Evolutionary conservation across 2,797 vertebrate genomes (phyloP).

Genomic region (Pelobates cultripes): DNA sequence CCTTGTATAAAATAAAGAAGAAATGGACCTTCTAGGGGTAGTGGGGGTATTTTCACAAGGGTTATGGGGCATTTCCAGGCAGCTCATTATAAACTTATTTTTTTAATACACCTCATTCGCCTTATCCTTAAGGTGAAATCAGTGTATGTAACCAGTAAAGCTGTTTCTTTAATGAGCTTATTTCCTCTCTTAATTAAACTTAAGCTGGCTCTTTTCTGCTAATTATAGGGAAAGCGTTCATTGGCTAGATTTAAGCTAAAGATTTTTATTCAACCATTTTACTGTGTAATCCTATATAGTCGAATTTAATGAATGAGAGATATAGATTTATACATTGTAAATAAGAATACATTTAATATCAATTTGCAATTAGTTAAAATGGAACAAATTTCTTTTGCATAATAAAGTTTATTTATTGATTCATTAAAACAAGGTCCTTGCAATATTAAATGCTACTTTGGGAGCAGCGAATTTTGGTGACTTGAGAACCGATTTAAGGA

Average conservation of each 20-base stretch:
- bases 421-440: too few relatives aligned
- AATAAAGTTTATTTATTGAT: too few relatives aligned
- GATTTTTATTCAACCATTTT: neutral
- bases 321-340: neutral
- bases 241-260: neutral
- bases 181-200: conserved; percentile 38
- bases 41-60: conserved; percentile 18
- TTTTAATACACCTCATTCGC: conserved; percentile 29
- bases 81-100: conserved; percentile 48
- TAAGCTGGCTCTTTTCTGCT: conserved; percentile 7
- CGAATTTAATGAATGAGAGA: neutral
- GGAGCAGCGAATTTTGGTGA: too few relatives aligned
- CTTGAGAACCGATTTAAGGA: too few relatives aligned
- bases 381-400: too few relatives aligned
- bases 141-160: conserved; percentile 7
- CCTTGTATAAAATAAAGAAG: conserved; percentile 3
- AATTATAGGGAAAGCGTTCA: conserved; percentile 9
- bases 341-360: neutral
- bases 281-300: neutral
- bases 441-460: too few relatives aligned
- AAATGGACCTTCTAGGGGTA: conserved; percentile 23
- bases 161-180: conserved; percentile 20
- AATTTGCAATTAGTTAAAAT: too few relatives aligned
- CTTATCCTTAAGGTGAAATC: conserved; percentile 35
- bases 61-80: conserved; percentile 40